Base-by-base conservation (phyloP, 2,888 invertebrate species). In the Galerucella calmariensis region DNA sequence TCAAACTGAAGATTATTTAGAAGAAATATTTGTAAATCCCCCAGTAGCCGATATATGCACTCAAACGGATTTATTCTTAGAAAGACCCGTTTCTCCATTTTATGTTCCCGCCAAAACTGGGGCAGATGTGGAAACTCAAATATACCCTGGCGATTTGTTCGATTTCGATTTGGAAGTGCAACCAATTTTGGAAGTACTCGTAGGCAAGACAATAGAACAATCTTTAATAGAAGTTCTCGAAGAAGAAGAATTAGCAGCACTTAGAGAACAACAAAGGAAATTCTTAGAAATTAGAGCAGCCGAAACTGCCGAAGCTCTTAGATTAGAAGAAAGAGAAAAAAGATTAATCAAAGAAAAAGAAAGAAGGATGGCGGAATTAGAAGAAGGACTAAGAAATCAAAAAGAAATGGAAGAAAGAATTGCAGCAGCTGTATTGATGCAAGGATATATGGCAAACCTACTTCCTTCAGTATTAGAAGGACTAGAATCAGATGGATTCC, bases 91-190 rank as follows among this genome's bases (percentile, higher is more conserved):
- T 27, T 94, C 95, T 69, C 96, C 96, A 1, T 88, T 91, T 56
- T 95, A 93, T 87, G 90, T 93, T 79, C 94, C 95, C 9, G 92
- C 92, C 74, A 95, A 94, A 88, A 92, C 92, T 77, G 97, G 97
- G 41, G 89, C 92, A 6, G 85, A 85, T 77, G 92, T 90, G 8
- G 89, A 88, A 83, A 98, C 98, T 61, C 97, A 98, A 89, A 96
- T 98, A 79, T 92, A 92, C 82, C 95, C 96, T 2, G 97, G 96
- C 72, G 97, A 98, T 86, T 89, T 98, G 73, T 97, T 96, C 88
- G 95, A 97, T 89, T 98, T 96, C 88, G 97, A 97, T 87, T 88
- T 92, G 84, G 97, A 97, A 88, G 96, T 97, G 70, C 93, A 94
- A 86, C 96, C 97, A 2, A 93, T 97, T 78, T 90, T 97, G 77